Evolutionary conservation across 2,797 vertebrate species (phyloP).

Genomic region (Lophotriccus pileatus): DNA sequence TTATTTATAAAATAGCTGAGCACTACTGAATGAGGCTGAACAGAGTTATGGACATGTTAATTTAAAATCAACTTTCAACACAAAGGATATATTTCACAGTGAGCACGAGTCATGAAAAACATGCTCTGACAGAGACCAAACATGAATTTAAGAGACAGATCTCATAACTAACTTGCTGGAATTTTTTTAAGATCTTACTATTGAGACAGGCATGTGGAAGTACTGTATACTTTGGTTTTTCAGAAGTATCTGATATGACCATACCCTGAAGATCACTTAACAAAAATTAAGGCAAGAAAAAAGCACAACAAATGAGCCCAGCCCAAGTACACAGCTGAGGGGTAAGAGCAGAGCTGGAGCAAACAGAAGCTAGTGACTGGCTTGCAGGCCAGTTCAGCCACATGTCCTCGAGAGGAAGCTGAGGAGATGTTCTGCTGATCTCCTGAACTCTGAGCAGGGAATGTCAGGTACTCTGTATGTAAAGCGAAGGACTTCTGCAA

Average conservation of each 20-base stretch:
- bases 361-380: neutral
- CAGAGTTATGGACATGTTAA: neutral
- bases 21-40: neutral
- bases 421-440: neutral
- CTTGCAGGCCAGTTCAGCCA: neutral
- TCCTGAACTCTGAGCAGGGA: neutral
- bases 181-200: neutral
- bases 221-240: neutral
- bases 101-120: neutral
- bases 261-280: neutral
- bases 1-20: neutral
- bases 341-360: neutral
- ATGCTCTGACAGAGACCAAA: neutral
- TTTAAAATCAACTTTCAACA: neutral
- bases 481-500: neutral
- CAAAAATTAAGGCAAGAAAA: neutral
- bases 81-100: neutral
- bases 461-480: neutral
- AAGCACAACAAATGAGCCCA: neutral
- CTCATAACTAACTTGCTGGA: neutral
- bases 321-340: neutral
- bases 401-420: fast-evolving
- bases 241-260: neutral
- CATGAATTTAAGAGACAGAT: neutral
- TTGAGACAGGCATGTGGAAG: neutral